Base-by-base conservation (phyloP, 2,797 vertebrate species). In the Arnoldichthys spilopterus region DNA sequence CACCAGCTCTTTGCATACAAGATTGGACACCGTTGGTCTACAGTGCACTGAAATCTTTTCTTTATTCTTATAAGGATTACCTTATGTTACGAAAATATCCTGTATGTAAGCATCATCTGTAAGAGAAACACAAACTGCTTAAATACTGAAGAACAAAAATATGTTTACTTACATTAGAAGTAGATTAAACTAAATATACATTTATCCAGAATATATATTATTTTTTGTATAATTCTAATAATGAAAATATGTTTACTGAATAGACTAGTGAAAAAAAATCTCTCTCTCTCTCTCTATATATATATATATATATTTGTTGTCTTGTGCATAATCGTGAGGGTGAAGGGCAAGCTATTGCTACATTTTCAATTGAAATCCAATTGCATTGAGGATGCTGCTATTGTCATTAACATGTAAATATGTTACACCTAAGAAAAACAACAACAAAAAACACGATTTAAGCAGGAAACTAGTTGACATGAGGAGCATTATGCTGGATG, bases 121-220 rank as follows among this genome's bases (percentile, higher is more conserved):
- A 63, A 71, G 75, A 73, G 74, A 69, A 78, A 81, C 79, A 77
- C 74, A 18, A 66, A 84, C 77, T 69, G 68, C 72, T 76, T 70
- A 67, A 71, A 75, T 81, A 79, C 80, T 78, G 63, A 80, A 80
- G 34, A 77, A 76, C 81, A 83, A 68, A 85, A 75, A 78, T 85
- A 80, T 84, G 75, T 81, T 84, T 78, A 77, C 67, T 82, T 86
- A 84, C 72, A 72, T 70, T 85, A 87, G 83, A 85, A 78, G 71
- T 86, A 85, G 79, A 79, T 79, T 74, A 78, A 85, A 34, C 59
- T 63, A 6, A 80, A 80, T 83, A 78, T 72, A 82, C 67, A 87
- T 85, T 72, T 64, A 78, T 77, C 70, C 76, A 76, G 85, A 82
- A 59, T 83, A 81, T 64, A 34, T 81, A 74, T 85, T 83, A 79